These are phyloP conservation scores for Linhomoeus sp. DNA, from an alignment of 2,888 invertebrate genomes.

Conservation along the genomic window DNA sequence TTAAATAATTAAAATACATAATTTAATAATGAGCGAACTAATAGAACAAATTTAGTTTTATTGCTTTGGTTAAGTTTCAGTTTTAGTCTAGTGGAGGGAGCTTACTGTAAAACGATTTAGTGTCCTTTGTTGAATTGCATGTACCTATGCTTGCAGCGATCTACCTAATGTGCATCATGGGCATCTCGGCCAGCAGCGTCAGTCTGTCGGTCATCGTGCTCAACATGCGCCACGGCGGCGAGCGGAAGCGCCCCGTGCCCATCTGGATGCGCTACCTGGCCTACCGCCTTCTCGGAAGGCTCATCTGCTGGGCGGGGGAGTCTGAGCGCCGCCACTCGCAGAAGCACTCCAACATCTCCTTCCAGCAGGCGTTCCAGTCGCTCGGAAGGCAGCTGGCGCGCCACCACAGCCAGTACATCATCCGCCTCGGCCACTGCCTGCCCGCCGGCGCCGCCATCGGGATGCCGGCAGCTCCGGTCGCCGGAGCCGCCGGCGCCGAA, in stretches of 20 bases:
- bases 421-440: not conserved
- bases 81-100: too few species aligned
- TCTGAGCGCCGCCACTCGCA: not conserved
- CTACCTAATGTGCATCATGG: constrained; percentile 34
- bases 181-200: constrained; percentile 32
- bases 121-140: too few species aligned
- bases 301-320: constrained; percentile 22
- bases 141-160: constrained; percentile 31
- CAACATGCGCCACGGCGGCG: constrained; percentile 29
- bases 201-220: constrained; percentile 32
- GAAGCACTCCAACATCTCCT: not conserved
- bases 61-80: too few species aligned
- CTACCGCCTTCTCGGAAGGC: constrained; percentile 24
- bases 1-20: too few species aligned
- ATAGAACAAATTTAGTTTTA: too few species aligned
- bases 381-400: not conserved
- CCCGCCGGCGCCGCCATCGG: not conserved
- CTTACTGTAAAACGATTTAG: too few species aligned
- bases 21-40: too few species aligned
- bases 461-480: not conserved
- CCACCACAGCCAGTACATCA: not conserved
- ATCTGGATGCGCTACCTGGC: constrained; percentile 27
- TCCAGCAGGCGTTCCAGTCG: not conserved
- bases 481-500: too few species aligned
- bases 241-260: constrained; percentile 25